A percentile compares a stretch with the other conserved stretches of the same genome.
These are phyloP conservation scores for Ceuthmochares aereus DNA, from an alignment of 2,113 vertebrate genomes.

Conservation along the genomic window DNA sequence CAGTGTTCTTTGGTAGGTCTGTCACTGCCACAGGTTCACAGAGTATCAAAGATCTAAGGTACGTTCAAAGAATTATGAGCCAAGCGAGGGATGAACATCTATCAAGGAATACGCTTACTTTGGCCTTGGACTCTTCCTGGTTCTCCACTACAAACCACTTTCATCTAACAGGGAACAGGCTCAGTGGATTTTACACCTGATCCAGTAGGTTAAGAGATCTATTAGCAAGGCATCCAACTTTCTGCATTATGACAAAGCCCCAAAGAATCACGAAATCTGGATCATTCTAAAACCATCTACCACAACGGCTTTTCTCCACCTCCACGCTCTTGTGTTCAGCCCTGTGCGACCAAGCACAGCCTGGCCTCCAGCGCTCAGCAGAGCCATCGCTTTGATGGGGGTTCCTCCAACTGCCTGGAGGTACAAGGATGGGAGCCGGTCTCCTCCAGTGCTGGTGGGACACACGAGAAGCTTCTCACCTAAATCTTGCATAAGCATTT, in stretches of 20 bases:
- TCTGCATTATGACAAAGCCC: neutral
- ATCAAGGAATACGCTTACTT: neutral
- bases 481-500: neutral
- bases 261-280: neutral
- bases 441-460: neutral
- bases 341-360: neutral
- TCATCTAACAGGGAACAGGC: fast-evolving
- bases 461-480: neutral
- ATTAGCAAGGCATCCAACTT: neutral
- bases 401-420: fast-evolving
- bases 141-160: neutral
- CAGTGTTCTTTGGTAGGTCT: neutral
- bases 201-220: neutral
- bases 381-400: fast-evolving
- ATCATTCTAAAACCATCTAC: neutral
- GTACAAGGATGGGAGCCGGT: neutral
- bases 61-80: neutral
- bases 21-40: neutral
- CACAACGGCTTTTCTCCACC: neutral
- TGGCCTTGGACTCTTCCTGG: neutral
- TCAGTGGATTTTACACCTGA: neutral
- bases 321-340: fast-evolving
- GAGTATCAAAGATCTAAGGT: neutral
- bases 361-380: neutral
- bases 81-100: neutral